Conservation (phyloP, 2,888 invertebrate genomes). For the Drosophila ezoana region DNA sequence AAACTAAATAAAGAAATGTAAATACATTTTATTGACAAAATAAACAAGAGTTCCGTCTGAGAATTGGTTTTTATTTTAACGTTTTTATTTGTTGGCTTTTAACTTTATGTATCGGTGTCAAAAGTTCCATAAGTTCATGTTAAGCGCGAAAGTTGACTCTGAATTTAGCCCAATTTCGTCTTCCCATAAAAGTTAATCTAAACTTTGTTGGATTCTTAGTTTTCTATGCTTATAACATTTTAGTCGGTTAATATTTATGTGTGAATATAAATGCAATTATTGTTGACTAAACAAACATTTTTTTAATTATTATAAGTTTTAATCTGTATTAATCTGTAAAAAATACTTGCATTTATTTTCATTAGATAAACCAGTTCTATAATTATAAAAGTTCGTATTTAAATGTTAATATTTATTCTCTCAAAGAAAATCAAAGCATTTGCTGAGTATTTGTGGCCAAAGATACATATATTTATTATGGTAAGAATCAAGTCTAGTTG, state of each 20-base stretch:
- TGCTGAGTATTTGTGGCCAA: conserved; percentile 1
- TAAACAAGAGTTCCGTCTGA: background rate
- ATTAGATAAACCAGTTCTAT: no score
- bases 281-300: background rate
- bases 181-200: background rate
- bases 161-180: background rate
- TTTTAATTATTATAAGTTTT: no score
- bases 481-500: conserved; percentile 53
- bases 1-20: no score
- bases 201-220: no score
- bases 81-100: background rate
- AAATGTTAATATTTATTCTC: no score
- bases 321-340: no score
- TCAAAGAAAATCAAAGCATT: no score
- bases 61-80: background rate
- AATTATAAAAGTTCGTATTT: no score
- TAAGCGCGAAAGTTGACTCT: conserved; percentile 3
- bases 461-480: background rate
- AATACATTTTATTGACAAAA: background rate
- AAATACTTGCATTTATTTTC: no score
- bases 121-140: background rate
- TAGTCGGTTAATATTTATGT: no score
- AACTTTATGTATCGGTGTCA: conserved; percentile 1
- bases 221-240: no score
- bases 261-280: no score